Percentiles rank a stretch among this genome's conserved stretches.
phyloP scores from a whole-genome alignment of 2,797 vertebrate genomes.

The Sebastes itinus region DNA sequence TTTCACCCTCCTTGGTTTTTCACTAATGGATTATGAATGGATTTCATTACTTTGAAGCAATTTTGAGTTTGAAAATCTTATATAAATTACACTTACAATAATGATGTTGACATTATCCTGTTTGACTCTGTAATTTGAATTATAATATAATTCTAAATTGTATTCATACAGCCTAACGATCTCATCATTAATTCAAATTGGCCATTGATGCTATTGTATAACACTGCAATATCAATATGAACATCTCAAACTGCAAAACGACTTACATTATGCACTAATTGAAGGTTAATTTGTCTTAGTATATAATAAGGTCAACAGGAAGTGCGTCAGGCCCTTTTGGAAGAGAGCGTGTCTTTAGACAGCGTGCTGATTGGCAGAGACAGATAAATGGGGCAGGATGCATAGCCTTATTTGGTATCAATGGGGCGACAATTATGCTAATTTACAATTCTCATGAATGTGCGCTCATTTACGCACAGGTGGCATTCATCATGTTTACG shows the following conservation, averaged over 20 bases:
- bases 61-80: not conserved
- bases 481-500: not conserved
- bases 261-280: not conserved
- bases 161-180: not conserved
- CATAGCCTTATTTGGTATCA: not conserved
- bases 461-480: not conserved
- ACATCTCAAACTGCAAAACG: not conserved
- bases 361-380: not conserved
- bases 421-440: not conserved
- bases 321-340: not conserved
- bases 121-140: not conserved
- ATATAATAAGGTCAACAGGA: not conserved
- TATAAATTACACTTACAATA: not conserved
- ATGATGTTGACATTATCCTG: not conserved
- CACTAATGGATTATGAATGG: not conserved
- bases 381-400: not conserved
- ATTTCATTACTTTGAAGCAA: not conserved
- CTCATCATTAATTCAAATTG: not conserved
- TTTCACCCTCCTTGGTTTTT: not conserved
- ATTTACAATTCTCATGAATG: not conserved
- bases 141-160: not conserved
- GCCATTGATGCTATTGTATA: not conserved
- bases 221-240: not conserved
- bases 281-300: not conserved
- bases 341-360: too few relatives aligned